These are phyloP conservation scores for Athene noctua DNA, from an alignment of 2,113 vertebrate species.

Conservation along the genomic window DNA sequence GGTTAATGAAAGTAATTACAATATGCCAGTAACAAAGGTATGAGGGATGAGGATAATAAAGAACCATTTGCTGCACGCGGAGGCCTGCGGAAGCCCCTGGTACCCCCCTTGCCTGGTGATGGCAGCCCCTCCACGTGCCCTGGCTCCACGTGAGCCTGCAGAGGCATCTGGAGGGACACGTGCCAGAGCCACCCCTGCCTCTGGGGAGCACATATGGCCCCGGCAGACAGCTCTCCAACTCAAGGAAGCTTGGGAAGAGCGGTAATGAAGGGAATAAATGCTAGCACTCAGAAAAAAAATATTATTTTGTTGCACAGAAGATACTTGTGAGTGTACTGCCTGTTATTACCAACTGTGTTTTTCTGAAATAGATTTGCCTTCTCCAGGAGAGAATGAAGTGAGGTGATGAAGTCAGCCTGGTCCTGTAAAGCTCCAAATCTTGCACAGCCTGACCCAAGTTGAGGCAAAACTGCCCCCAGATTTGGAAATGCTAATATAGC, in stretches of 20 bases:
- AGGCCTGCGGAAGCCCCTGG: neutral
- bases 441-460: neutral
- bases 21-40: neutral
- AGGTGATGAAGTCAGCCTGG: neutral
- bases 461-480: neutral
- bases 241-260: neutral
- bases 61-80: neutral
- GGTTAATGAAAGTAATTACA: conserved; percentile 38
- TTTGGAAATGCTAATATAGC: neutral
- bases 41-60: conserved; percentile 25
- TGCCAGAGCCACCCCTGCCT: conserved; percentile 18
- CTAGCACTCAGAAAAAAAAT: neutral
- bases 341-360: neutral
- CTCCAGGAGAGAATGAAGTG: conserved; percentile 15
- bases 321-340: neutral
- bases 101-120: neutral
- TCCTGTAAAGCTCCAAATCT: neutral
- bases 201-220: conserved; percentile 4
- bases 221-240: neutral
- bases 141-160: neutral
- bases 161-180: neutral
- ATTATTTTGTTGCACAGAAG: neutral
- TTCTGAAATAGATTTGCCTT: conserved; percentile 44
- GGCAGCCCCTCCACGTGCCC: neutral
- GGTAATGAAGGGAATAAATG: conserved; percentile 25